Conservation (phyloP, 2,113 vertebrate genomes). For the Sander lucioperca region DNA sequence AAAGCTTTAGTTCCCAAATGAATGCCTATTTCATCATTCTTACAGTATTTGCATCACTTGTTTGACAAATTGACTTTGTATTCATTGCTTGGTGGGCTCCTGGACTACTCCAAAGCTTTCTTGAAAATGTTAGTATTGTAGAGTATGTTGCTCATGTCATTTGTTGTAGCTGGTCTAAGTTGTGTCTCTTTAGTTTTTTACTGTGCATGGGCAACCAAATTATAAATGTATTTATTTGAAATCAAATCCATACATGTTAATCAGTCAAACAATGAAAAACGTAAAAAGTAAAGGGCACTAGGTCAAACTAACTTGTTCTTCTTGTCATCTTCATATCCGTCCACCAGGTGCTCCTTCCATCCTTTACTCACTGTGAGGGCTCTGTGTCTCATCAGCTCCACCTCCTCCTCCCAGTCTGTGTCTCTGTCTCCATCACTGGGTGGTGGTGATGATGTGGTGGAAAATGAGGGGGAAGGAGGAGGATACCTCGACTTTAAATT, state of each 20-base stretch:
- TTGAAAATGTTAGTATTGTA: neutral
- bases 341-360: constrained; percentile 79
- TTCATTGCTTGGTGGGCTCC: neutral
- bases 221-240: neutral
- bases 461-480: constrained; percentile 43
- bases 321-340: constrained; percentile 73
- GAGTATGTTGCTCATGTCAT: neutral
- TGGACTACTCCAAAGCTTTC: neutral
- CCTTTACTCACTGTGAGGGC: constrained; percentile 56
- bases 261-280: neutral
- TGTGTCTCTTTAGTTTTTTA: neutral
- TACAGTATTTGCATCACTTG: neutral
- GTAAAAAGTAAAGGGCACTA: neutral
- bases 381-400: constrained; percentile 51
- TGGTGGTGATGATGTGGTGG: constrained; percentile 27
- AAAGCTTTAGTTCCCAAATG: neutral
- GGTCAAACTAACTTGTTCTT: constrained; percentile 73
- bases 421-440: constrained; percentile 69
- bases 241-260: neutral
- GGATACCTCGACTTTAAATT: constrained; percentile 14
- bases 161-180: neutral
- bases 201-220: neutral
- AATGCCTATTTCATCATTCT: neutral
- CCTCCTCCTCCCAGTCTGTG: constrained; percentile 65
- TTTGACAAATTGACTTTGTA: neutral